Conservation (phyloP, 2,113 vertebrate species). For the Urocitellus parryii region DNA sequence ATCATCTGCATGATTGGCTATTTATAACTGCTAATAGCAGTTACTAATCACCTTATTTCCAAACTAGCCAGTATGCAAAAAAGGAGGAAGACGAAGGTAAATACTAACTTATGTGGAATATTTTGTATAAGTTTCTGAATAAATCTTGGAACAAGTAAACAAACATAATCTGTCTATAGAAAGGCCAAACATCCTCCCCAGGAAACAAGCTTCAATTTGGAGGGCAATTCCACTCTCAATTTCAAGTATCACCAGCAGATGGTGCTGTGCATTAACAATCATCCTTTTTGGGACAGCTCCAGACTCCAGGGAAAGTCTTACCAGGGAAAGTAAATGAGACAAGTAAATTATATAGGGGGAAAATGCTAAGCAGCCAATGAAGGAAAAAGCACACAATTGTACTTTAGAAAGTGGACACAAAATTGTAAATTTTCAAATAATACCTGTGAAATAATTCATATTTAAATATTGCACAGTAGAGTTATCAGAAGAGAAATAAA, state of each 20-base stretch:
- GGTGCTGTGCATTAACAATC: constrained; percentile 72
- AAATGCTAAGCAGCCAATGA: neutral
- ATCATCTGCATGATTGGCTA: neutral
- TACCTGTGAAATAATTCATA: neutral
- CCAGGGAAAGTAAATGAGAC: neutral
- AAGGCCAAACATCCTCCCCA: neutral
- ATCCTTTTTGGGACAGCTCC: rapidly evolving
- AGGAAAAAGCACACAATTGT: neutral
- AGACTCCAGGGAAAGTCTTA: rapidly evolving
- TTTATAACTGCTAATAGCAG: neutral
- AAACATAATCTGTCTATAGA: neutral
- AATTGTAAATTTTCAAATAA: neutral
- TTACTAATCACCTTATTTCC: neutral
- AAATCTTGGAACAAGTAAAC: neutral
- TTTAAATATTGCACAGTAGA: neutral
- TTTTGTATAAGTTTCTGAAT: neutral
- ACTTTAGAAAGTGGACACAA: neutral
- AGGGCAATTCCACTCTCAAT: neutral
- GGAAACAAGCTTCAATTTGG: neutral
- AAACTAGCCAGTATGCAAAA: neutral
- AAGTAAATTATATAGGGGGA: neutral
- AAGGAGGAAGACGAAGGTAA: neutral
- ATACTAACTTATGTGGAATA: neutral
- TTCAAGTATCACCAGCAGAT: constrained; percentile 61
- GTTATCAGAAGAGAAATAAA: neutral